phyloP scores from a whole-genome alignment of 2,113 vertebrate species.

The Zootoca vivipara region DNA sequence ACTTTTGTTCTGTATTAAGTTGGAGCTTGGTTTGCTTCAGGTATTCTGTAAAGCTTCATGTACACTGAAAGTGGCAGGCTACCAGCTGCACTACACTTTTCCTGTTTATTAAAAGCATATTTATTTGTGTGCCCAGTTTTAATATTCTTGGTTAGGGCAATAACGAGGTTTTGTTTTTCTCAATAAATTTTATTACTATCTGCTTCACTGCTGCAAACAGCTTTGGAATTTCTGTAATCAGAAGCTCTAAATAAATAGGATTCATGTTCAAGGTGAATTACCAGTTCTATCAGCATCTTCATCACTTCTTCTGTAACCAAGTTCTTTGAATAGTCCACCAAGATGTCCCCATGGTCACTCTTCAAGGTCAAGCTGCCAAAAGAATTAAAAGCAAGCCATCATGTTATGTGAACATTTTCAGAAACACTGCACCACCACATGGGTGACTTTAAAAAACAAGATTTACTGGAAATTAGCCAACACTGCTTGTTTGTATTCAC shows the following conservation, averaged over 20 bases:
- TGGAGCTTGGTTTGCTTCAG: too few species aligned
- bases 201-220: not conserved
- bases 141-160: too few species aligned
- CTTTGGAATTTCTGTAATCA: too few species aligned
- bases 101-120: too few species aligned
- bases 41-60: not conserved
- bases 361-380: slow-evolving; percentile 82
- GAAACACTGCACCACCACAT: not conserved
- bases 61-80: too few species aligned
- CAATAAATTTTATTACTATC: too few species aligned
- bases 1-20: too few species aligned
- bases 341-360: slow-evolving; percentile 88
- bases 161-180: too few species aligned
- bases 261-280: slow-evolving; percentile 65
- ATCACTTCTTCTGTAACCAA: slow-evolving; percentile 90
- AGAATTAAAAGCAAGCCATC: slow-evolving; percentile 5
- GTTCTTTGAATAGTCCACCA: slow-evolving; percentile 97
- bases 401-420: not conserved
- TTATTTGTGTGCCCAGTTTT: too few species aligned
- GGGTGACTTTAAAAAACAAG: not conserved
- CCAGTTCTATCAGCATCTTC: slow-evolving; percentile 92
- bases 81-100: too few species aligned
- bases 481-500: not conserved
- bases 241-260: not conserved
- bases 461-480: not conserved